These are phyloP conservation scores for Thinocorus orbignyianus DNA, from an alignment of 2,113 vertebrate species.

Conservation along the genomic window DNA sequence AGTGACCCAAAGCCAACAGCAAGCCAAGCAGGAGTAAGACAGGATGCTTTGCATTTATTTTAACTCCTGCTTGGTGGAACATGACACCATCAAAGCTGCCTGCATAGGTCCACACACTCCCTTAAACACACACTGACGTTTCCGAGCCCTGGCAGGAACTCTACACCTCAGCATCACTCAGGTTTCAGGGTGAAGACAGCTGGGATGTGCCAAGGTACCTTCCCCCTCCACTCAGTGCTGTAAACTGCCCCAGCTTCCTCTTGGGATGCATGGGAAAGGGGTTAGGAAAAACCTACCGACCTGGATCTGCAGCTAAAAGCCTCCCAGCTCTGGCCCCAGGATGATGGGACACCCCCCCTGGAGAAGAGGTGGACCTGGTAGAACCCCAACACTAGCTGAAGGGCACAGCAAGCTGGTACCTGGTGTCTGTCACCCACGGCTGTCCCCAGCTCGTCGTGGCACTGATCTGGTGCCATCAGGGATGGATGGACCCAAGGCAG, in stretches of 20 bases:
- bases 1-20: neutral
- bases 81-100: neutral
- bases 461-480: neutral
- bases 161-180: neutral
- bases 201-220: neutral
- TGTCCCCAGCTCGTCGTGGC: neutral
- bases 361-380: neutral
- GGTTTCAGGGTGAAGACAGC: neutral
- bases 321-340: neutral
- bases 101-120: neutral
- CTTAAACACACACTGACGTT: neutral
- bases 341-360: neutral
- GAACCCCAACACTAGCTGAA: neutral
- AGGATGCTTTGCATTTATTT: slow-evolving; percentile 9
- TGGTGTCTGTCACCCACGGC: neutral
- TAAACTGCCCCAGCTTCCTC: neutral
- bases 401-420: neutral
- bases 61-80: neutral
- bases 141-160: neutral
- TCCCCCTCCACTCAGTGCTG: neutral
- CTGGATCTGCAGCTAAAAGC: neutral
- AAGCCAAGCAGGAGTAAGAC: neutral
- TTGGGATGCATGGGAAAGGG: neutral
- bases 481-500: neutral
- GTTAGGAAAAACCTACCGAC: neutral